phyloP scores from a whole-genome alignment of 2,797 vertebrate genomes.

The Pempheris klunzingeri region DNA sequence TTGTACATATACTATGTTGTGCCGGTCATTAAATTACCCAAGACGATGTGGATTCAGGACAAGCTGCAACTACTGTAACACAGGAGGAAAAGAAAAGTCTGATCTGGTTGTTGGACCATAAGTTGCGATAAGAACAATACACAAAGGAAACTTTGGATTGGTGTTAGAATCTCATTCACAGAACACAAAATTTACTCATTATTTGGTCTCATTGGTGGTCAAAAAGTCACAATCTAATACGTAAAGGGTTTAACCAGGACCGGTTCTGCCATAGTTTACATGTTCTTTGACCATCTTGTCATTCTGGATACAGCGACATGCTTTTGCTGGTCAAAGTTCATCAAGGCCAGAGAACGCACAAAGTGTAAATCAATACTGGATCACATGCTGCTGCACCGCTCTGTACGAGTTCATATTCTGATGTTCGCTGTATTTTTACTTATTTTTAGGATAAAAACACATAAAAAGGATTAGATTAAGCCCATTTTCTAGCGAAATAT shows the following conservation, averaged over 20 bases:
- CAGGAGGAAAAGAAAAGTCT: neutral
- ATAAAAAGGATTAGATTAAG: neutral
- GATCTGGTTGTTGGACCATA: neutral
- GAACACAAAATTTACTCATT: neutral
- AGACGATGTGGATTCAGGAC: neutral
- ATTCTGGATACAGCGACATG: neutral
- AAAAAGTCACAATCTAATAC: neutral
- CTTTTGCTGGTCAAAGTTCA: conserved; percentile 17
- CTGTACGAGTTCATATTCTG: neutral
- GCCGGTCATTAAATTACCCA: conserved; percentile 7
- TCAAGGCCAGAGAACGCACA: neutral
- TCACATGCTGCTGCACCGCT: neutral
- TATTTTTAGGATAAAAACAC: neutral
- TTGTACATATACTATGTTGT: conserved; percentile 15
- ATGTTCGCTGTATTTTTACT: neutral
- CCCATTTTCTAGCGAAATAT: neutral
- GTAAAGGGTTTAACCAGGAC: conserved; percentile 1
- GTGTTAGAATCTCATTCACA: neutral
- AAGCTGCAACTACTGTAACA: neutral
- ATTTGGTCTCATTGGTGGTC: conserved; percentile 3
- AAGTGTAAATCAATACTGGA: neutral
- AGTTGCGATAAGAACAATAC: neutral
- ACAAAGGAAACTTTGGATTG: neutral
- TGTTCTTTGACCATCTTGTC: neutral
- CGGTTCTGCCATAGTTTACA: neutral